Conservation (phyloP, 2,113 vertebrate genomes). For the Nothobranchius furzeri region DNA sequence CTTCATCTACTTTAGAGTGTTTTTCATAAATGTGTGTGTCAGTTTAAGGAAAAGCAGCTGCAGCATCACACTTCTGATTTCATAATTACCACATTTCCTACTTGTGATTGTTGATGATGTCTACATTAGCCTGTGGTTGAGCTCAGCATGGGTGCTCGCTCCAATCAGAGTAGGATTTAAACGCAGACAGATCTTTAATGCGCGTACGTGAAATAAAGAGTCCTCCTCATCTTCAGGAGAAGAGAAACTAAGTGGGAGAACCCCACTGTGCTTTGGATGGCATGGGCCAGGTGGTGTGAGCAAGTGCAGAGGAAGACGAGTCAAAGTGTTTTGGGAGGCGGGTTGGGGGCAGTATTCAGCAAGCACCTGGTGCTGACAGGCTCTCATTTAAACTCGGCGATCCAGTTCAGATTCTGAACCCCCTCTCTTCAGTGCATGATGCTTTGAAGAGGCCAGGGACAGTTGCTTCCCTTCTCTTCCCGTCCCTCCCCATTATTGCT, state of each 20-base stretch:
- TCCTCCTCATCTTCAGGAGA: slow-evolving; percentile 38
- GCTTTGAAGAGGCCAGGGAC: slow-evolving; percentile 61
- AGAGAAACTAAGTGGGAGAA: slow-evolving; percentile 46
- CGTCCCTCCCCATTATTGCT: slow-evolving; percentile 51
- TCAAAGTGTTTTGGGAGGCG: slow-evolving; percentile 29
- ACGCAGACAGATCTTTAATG: slow-evolving; percentile 53
- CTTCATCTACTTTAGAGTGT: slow-evolving; percentile 25
- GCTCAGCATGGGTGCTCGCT: slow-evolving; percentile 54
- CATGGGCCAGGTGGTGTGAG: slow-evolving; percentile 66
- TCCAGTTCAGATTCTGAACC: slow-evolving; percentile 54
- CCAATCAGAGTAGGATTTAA: slow-evolving; percentile 62
- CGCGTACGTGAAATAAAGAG: slow-evolving; percentile 57
- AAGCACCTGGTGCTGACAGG: slow-evolving; percentile 69
- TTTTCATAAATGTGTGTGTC: background rate
- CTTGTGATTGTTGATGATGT: slow-evolving; percentile 55
- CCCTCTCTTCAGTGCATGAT: slow-evolving; percentile 22
- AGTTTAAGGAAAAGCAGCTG: slow-evolving; percentile 50
- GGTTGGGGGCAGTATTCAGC: slow-evolving; percentile 54
- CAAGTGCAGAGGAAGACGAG: slow-evolving; percentile 47
- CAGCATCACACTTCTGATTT: slow-evolving; percentile 50
- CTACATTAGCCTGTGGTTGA: slow-evolving; percentile 57
- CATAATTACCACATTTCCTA: slow-evolving; percentile 65
- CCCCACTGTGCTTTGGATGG: slow-evolving; percentile 59
- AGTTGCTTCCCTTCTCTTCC: slow-evolving; percentile 43
- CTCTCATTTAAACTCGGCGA: slow-evolving; percentile 59